Conservation (phyloP, 2,888 invertebrate genomes). For the Athrips mouffetella region DNA sequence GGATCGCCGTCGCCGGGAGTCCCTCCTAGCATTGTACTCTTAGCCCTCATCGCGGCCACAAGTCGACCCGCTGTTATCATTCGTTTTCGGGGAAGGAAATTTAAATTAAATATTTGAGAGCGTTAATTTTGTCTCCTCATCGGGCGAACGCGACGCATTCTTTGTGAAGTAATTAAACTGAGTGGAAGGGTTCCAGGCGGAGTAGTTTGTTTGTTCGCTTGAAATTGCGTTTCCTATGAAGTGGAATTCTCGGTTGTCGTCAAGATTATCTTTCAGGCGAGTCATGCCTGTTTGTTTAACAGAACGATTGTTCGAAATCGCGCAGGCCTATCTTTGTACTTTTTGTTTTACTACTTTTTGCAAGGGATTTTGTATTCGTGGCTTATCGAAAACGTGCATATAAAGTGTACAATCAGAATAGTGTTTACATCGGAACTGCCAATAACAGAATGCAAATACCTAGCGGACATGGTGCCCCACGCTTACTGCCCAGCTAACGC, state of each 20-base stretch:
- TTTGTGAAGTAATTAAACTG: slow-evolving; percentile 78
- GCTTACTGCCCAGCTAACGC: slow-evolving; percentile 29
- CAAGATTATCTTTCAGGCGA: slow-evolving; percentile 41
- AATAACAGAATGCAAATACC: slow-evolving; percentile 73
- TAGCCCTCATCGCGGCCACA: slow-evolving; percentile 44
- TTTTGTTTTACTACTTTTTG: slow-evolving; percentile 1
- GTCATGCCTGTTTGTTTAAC: slow-evolving; percentile 34
- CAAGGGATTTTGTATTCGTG: slow-evolving; percentile 9
- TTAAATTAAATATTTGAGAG: slow-evolving; percentile 79
- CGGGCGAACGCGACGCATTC: slow-evolving; percentile 76
- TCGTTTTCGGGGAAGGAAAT: slow-evolving; percentile 72
- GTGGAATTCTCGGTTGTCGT: slow-evolving; percentile 60
- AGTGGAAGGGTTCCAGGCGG: slow-evolving; percentile 75
- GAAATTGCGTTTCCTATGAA: slow-evolving; percentile 75
- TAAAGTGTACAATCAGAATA: slow-evolving; percentile 61
- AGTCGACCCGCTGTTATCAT: slow-evolving; percentile 68
- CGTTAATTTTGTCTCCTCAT: slow-evolving; percentile 79
- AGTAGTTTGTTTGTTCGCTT: slow-evolving; percentile 76
- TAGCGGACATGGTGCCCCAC: slow-evolving; percentile 44
- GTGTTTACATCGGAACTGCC: slow-evolving; percentile 64
- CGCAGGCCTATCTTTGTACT: neutral
- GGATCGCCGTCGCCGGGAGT: slow-evolving; percentile 34
- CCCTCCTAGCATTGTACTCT: slow-evolving; percentile 33
- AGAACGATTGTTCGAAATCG: slow-evolving; percentile 17
- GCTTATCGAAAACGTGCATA: slow-evolving; percentile 36